Base-by-base conservation (phyloP, 2,797 vertebrate genomes). In the Bovichtus diacanthus region DNA sequence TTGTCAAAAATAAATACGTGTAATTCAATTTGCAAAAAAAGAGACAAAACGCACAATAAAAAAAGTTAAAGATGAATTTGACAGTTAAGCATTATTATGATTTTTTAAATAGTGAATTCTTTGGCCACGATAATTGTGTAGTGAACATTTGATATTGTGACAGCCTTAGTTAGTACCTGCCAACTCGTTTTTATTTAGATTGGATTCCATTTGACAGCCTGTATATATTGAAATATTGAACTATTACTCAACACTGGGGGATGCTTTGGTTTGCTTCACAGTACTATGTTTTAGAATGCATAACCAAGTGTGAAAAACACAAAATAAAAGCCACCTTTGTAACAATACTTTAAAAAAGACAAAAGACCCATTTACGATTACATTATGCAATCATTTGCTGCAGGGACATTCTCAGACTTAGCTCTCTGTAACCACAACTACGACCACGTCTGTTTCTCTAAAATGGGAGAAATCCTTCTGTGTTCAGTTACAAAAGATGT, bases 401-500 rank as follows among this genome's bases (percentile, higher is more conserved):
- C 39, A 70, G 60, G 50, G 56, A 67, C 29, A 46, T 76, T 80
- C 31, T 81, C 70, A 60, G 41, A n/a, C 44, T 41, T 2, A n/a
- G 21, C 39, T 68, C 18, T 69, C 46, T 54, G 47, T 56, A 53
- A 85, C 76, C 80, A 86, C 78, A 88, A 80, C 71, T 61, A 59
- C 70, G 27, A 72, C 59, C 54, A 23, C 0, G 62, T 68, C 59
- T 69, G 61, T 63, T 72, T 78, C 31, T 74, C 56, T 75, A 56
- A 51, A 70, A 81, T 23, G 34, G 80, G 61, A 83, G 53, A 81
- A 80, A 67, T 83, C 66, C 63, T 54, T 58, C 36, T 79, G 75
- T 81, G 70, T 70, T 84, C 36, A 19, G 43, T 79, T 84, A 83
- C 23, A 60, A 75, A 68, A 78, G 47, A 76, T 59, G 56, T 76